phyloP scores from a whole-genome alignment of 2,888 invertebrate genomes.

The Cataglyphis livida region DNA sequence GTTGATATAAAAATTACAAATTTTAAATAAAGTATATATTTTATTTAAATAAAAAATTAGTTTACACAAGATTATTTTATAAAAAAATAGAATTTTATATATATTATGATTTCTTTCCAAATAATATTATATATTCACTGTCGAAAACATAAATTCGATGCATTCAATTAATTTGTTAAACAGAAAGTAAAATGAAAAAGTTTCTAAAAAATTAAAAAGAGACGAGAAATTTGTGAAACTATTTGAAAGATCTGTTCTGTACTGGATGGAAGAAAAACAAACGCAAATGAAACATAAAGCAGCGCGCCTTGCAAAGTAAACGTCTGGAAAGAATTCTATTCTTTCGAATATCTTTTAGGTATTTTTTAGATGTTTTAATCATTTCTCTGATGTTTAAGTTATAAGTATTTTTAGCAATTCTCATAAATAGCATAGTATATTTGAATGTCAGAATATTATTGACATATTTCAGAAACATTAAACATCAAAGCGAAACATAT shows the following conservation, averaged over 20 bases:
- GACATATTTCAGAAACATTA: constrained; percentile 7
- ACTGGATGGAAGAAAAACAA: constrained; percentile 1
- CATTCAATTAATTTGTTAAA: neutral
- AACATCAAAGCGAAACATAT: constrained; percentile 1
- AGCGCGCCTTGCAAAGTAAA: neutral
- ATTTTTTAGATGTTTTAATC: neutral
- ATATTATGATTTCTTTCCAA: neutral
- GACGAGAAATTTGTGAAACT: neutral
- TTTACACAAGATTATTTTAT: neutral
- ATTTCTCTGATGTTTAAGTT: neutral
- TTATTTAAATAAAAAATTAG: neutral
- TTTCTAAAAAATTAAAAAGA: neutral
- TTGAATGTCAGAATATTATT: neutral
- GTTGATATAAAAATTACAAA: neutral
- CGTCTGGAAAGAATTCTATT: constrained; percentile 7
- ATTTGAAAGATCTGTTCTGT: neutral
- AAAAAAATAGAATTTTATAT: constrained; percentile 8
- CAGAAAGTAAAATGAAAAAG: neutral
- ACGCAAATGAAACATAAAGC: neutral
- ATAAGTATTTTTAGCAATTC: neutral
- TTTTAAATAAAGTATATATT: neutral
- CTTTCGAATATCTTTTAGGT: neutral
- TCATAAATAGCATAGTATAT: neutral
- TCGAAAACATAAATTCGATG: neutral
- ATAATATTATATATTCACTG: neutral